Conservation (phyloP, 2,113 vertebrate genomes). For the Cheirogaleus medius region DNA sequence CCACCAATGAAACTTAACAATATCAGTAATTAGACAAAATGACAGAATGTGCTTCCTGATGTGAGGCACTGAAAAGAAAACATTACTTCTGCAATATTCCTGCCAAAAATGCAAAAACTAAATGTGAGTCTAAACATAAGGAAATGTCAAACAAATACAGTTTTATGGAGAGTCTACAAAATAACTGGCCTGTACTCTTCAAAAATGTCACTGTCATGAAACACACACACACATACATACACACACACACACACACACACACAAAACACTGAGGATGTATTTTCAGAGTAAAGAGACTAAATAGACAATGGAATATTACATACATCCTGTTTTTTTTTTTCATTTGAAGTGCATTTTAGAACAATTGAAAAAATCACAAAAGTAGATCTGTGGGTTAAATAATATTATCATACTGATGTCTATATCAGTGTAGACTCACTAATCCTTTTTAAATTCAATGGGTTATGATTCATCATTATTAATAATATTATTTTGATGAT, state of each 20-base stretch:
- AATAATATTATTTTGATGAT: neutral
- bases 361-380: neutral
- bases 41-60: too few species aligned
- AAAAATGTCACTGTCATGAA: neutral
- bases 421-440: neutral
- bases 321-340: neutral
- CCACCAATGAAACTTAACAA: neutral
- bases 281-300: neutral
- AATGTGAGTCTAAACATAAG: neutral
- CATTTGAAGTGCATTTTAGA: neutral
- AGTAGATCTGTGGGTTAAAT: neutral
- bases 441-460: neutral
- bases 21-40: neutral
- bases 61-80: too few species aligned
- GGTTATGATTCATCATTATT: neutral
- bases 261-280: too few species aligned
- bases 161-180: neutral
- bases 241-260: neutral
- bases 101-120: neutral
- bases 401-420: neutral
- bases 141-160: neutral
- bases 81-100: too few species aligned
- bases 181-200: neutral
- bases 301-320: neutral
- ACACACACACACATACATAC: neutral